Conservation (phyloP, 2,888 invertebrate species). For the Erpobdella octoculata region DNA sequence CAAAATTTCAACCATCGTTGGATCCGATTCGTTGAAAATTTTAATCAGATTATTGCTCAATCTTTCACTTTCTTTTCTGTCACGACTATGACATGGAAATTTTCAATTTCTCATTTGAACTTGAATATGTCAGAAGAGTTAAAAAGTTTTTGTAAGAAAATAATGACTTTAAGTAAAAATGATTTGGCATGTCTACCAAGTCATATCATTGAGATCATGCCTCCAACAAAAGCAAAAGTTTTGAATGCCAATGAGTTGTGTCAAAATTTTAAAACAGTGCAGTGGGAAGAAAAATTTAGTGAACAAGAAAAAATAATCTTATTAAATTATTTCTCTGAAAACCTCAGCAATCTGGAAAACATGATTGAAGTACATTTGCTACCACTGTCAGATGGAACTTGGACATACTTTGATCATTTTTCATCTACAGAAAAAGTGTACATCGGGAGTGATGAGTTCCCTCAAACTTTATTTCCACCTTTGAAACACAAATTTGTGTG, state of each 20-base stretch:
- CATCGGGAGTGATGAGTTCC: conserved; percentile 10
- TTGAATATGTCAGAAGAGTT: background rate
- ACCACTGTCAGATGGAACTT: conserved; percentile 35
- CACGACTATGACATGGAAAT: background rate
- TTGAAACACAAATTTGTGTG: background rate
- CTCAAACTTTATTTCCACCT: conserved; percentile 7
- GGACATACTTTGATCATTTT: conserved; percentile 31
- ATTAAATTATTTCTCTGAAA: conserved; percentile 20
- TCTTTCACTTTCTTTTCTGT: background rate
- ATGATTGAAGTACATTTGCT: conserved; percentile 34
- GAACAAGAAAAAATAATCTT: background rate
- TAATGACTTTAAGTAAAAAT: conserved; percentile 25
- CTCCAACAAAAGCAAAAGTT: conserved; percentile 12
- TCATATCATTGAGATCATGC: conserved; percentile 31
- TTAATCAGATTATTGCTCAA: background rate
- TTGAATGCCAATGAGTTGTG: conserved; percentile 30
- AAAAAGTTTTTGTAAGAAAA: background rate
- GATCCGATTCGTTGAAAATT: conserved; percentile 26
- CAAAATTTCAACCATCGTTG: conserved; percentile 36
- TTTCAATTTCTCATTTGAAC: background rate
- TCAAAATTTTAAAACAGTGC: conserved; percentile 19
- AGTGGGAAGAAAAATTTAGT: background rate
- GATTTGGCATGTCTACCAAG: conserved; percentile 31
- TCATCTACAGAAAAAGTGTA: conserved; percentile 6
- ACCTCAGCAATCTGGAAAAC: conserved; percentile 12